Percentiles rank a stretch among this genome's conserved stretches.
phyloP scores from a whole-genome alignment of 2,797 vertebrate species.

The Coreius guichenoti region DNA sequence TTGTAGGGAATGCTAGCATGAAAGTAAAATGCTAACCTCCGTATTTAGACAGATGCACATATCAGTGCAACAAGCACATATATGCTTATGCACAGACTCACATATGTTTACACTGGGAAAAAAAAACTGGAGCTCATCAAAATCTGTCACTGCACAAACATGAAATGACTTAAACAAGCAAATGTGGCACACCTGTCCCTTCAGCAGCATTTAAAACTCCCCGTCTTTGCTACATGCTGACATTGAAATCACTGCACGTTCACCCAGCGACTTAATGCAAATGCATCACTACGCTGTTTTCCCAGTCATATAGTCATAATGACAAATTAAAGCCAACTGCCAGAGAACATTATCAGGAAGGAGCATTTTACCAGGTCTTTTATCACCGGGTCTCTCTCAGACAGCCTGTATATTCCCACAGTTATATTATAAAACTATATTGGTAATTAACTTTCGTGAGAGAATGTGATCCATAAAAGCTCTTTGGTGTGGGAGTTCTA shows the following conservation, averaged over 20 bases:
- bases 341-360: slow-evolving; percentile 31
- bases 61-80: slow-evolving; percentile 13
- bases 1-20: neutral
- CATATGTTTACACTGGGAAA: slow-evolving; percentile 49
- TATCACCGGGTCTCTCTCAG: slow-evolving; percentile 30
- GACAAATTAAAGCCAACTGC: slow-evolving; percentile 45
- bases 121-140: slow-evolving; percentile 57
- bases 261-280: slow-evolving; percentile 5
- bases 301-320: slow-evolving; percentile 27
- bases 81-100: slow-evolving; percentile 32
- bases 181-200: slow-evolving; percentile 55
- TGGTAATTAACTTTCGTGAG: slow-evolving; percentile 51
- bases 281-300: slow-evolving; percentile 1
- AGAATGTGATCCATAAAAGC: slow-evolving; percentile 45
- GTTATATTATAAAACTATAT: slow-evolving; percentile 47
- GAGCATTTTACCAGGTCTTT: slow-evolving; percentile 45
- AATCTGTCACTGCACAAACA: slow-evolving; percentile 57
- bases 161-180: slow-evolving; percentile 63
- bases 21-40: slow-evolving; percentile 8
- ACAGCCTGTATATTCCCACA: slow-evolving; percentile 37
- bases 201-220: slow-evolving; percentile 35
- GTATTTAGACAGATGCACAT: slow-evolving; percentile 31
- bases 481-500: slow-evolving; percentile 41
- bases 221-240: slow-evolving; percentile 13
- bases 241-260: slow-evolving; percentile 24